phyloP scores from a whole-genome alignment of 2,113 vertebrate species.

The Progne subis region DNA sequence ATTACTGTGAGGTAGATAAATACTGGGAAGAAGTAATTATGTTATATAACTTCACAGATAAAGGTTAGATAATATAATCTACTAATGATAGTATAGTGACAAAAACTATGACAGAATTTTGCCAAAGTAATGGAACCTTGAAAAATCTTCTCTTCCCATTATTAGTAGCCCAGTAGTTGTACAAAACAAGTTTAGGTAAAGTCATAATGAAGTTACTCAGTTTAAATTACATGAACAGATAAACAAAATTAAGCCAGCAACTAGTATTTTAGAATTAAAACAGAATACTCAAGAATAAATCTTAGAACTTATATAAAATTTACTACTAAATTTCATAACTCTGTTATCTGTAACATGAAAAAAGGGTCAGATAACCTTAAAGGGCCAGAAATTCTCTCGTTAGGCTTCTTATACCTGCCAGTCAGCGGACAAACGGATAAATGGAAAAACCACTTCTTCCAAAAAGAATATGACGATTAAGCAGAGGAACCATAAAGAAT shows the following conservation, averaged over 20 bases:
- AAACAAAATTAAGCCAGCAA: not conserved
- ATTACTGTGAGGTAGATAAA: not conserved
- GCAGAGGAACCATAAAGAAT: not conserved
- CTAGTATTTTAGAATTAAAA: not conserved
- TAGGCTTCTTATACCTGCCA: not conserved
- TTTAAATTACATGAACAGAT: not conserved
- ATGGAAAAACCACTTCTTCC: not conserved
- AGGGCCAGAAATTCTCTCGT: not conserved
- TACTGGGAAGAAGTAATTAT: not conserved
- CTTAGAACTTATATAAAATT: not conserved
- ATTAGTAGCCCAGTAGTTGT: not conserved
- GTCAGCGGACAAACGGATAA: not conserved
- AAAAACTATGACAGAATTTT: not conserved
- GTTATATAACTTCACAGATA: not conserved
- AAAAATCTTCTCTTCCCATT: not conserved
- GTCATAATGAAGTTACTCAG: not conserved
- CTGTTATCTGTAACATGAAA: not conserved
- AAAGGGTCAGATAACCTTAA: not conserved
- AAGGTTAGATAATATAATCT: not conserved
- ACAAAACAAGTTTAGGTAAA: not conserved
- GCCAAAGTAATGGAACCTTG: not conserved
- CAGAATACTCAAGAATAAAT: not conserved
- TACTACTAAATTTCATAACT: not conserved
- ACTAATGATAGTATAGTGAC: not conserved
- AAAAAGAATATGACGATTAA: not conserved